These are phyloP conservation scores for Hanleya hanleyi DNA, from an alignment of 2,888 invertebrate genomes.

Conservation along the genomic window DNA sequence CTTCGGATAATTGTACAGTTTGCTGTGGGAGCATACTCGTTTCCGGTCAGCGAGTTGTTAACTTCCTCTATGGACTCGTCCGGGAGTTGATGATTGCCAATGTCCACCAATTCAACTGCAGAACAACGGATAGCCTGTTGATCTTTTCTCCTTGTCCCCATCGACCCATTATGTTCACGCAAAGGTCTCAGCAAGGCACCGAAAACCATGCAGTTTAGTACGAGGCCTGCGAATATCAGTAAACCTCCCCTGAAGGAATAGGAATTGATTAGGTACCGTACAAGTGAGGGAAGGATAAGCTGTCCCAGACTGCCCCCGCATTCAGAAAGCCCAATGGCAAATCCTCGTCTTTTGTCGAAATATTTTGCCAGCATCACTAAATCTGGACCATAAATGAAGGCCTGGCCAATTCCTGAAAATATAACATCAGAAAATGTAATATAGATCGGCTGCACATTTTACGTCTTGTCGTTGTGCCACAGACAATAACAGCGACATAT, in stretches of 20 bases:
- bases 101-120: too few relatives aligned
- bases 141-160: too few relatives aligned
- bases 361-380: constrained; percentile 29
- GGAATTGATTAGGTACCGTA: constrained; percentile 26
- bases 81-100: too few relatives aligned
- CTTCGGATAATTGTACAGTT: too few relatives aligned
- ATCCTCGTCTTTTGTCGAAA: constrained; percentile 33
- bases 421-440: too few relatives aligned
- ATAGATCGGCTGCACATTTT: too few relatives aligned
- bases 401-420: neutral
- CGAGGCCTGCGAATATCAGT: constrained; percentile 27
- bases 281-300: constrained; percentile 31
- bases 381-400: constrained; percentile 9
- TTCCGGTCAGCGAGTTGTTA: too few relatives aligned
- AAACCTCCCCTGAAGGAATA: constrained; percentile 33
- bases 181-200: constrained; percentile 32
- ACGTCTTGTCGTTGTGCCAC: too few relatives aligned
- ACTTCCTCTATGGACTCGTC: too few relatives aligned
- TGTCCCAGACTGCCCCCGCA: constrained; percentile 34
- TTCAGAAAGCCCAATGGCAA: constrained; percentile 31
- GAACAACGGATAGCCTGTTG: too few relatives aligned
- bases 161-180: constrained; percentile 15
- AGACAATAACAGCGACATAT: too few relatives aligned
- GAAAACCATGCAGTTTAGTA: constrained; percentile 27
- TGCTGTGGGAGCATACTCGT: too few relatives aligned